phyloP scores from a whole-genome alignment of 2,797 vertebrate genomes.

The Miichthys miiuy region DNA sequence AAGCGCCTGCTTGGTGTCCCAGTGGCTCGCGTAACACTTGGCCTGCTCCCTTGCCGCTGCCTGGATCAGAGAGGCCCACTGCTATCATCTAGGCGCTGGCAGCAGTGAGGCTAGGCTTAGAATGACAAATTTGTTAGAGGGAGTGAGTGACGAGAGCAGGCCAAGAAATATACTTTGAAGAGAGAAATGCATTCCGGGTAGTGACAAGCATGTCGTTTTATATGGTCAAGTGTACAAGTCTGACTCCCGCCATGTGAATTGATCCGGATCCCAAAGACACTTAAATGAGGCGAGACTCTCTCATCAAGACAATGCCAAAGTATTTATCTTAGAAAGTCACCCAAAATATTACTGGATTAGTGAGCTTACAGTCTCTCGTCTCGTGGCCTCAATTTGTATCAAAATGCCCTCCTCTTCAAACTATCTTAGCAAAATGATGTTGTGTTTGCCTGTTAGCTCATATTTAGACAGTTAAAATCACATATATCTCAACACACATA shows the following conservation, averaged over 20 bases:
- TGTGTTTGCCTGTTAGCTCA: constrained; percentile 36
- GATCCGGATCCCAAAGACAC: constrained; percentile 80
- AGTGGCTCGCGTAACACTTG: constrained; percentile 86
- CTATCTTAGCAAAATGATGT: constrained; percentile 34
- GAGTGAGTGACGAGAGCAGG: constrained; percentile 79
- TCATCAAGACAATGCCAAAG: constrained; percentile 79
- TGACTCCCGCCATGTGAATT: constrained; percentile 71
- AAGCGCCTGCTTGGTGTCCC: constrained; percentile 81
- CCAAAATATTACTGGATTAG: constrained; percentile 81
- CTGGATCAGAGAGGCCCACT: constrained; percentile 86
- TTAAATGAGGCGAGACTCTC: constrained; percentile 74
- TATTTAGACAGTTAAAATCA: constrained; percentile 27
- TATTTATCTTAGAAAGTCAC: constrained; percentile 82
- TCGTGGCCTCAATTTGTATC: constrained; percentile 74
- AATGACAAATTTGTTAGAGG: constrained; percentile 90
- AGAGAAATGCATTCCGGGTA: constrained; percentile 78
- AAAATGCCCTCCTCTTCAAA: constrained; percentile 49
- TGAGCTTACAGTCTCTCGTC: constrained; percentile 72
- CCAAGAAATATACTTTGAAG: constrained; percentile 87
- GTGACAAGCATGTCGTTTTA: constrained; percentile 81
- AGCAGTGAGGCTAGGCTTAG: constrained; percentile 80
- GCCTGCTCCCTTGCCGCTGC: constrained; percentile 85
- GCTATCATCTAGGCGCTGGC: constrained; percentile 87
- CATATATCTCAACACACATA: constrained; percentile 28
- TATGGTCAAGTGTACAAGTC: constrained; percentile 82